phyloP scores from a whole-genome alignment of 2,113 vertebrate species.

The Formicarius rufipectus region DNA sequence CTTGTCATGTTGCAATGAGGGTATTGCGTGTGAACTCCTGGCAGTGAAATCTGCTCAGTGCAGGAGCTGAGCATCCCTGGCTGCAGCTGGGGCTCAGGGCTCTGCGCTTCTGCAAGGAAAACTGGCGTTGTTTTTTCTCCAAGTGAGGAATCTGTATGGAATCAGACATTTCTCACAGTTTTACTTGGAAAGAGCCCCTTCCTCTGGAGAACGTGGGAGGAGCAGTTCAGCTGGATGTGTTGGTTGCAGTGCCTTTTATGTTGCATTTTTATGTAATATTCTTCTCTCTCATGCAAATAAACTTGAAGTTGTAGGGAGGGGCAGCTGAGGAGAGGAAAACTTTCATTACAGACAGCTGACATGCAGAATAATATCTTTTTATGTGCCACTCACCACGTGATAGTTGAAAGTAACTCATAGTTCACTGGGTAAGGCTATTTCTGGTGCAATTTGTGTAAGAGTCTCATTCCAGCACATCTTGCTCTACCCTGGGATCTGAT shows the following conservation, averaged over 20 bases:
- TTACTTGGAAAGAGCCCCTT: not conserved
- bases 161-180: not conserved
- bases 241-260: slow-evolving; percentile 13
- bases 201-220: not conserved
- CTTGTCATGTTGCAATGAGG: not conserved
- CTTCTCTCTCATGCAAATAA: slow-evolving; percentile 23
- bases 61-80: not conserved
- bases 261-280: not conserved
- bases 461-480: not conserved
- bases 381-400: not conserved
- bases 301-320: slow-evolving; percentile 19
- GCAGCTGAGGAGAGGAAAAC: slow-evolving; percentile 5
- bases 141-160: not conserved
- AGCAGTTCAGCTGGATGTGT: not conserved
- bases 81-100: not conserved
- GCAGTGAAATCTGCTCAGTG: not conserved
- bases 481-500: not conserved
- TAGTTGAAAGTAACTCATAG: slow-evolving; percentile 32
- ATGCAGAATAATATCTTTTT: slow-evolving; percentile 20
- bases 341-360: slow-evolving; percentile 41
- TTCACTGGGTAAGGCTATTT: slow-evolving; percentile 48
- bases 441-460: not conserved
- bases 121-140: rapidly evolving
- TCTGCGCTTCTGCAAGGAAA: rapidly evolving
- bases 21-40: not conserved